Percentiles rank a stretch among this genome's conserved stretches.
phyloP scores from a whole-genome alignment of 2,113 vertebrate genomes.

The Phodopus roborovskii region DNA sequence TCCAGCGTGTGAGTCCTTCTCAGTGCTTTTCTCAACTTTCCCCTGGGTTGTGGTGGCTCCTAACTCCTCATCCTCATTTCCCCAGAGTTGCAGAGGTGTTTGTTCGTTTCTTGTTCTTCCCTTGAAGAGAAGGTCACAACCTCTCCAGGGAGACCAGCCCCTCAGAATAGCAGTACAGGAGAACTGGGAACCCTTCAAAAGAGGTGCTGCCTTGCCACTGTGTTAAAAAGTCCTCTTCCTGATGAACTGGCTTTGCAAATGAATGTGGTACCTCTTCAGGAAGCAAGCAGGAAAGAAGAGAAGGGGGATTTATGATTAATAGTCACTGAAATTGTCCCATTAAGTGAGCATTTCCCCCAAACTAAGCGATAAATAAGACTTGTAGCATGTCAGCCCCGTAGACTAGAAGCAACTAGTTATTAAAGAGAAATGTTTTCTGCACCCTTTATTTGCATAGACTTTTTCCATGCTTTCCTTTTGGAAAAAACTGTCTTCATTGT shows the following conservation, averaged over 20 bases:
- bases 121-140: slow-evolving; percentile 36
- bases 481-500: slow-evolving; percentile 73
- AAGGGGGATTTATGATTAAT: not conserved
- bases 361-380: accelerated
- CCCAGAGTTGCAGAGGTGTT: not conserved
- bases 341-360: not conserved
- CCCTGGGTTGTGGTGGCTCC: not conserved
- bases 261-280: not conserved
- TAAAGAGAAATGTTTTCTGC: slow-evolving; percentile 29
- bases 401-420: slow-evolving; percentile 52
- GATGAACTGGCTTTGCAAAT: slow-evolving; percentile 58
- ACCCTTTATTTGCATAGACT: slow-evolving; percentile 54
- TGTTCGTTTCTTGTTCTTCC: not conserved
- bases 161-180: not conserved
- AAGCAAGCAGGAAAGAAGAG: not conserved
- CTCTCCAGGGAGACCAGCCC: slow-evolving; percentile 14
- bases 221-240: not conserved
- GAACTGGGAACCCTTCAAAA: slow-evolving; percentile 11
- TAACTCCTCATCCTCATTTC: not conserved
- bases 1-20: not conserved
- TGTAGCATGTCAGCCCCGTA: not conserved
- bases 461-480: slow-evolving; percentile 64
- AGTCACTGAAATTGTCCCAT: not conserved
- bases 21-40: not conserved
- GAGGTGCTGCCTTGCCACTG: slow-evolving; percentile 21